Evolutionary conservation across 2,888 invertebrate genomes (phyloP).

Genomic region (Drosophila peninsularis): DNA sequence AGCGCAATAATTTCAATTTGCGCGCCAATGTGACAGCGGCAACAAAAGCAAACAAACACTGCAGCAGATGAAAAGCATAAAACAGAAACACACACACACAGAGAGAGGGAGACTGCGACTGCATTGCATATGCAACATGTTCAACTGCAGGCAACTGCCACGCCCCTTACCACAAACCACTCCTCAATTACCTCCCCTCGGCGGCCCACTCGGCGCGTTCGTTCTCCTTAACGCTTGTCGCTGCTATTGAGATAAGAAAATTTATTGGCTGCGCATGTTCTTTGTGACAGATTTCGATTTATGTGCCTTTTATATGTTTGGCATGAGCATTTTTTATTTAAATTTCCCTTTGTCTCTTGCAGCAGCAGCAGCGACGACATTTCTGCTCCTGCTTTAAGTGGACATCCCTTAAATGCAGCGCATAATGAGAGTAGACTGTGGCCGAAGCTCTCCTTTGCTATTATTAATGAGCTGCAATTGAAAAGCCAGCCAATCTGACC

Average conservation of each 20-base stretch:
- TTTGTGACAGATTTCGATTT: slow-evolving; percentile 82
- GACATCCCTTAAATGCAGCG: slow-evolving; percentile 46
- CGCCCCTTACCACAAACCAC: slow-evolving; percentile 31
- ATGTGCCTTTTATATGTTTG: slow-evolving; percentile 74
- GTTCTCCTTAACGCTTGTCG: slow-evolving; percentile 74
- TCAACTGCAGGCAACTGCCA: slow-evolving; percentile 53
- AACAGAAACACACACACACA: slow-evolving; percentile 9
- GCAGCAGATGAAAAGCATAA: slow-evolving; percentile 62
- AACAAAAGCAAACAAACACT: slow-evolving; percentile 56
- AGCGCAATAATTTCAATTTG: slow-evolving; percentile 77
- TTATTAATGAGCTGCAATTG: slow-evolving; percentile 58
- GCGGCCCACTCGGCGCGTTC: slow-evolving; percentile 28
- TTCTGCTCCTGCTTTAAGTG: slow-evolving; percentile 38
- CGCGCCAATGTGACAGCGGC: slow-evolving; percentile 72
- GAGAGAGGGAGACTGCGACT: slow-evolving; percentile 6
- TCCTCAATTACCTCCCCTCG: slow-evolving; percentile 1
- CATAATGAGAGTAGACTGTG: slow-evolving; percentile 34
- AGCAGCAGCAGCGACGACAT: slow-evolving; percentile 9
- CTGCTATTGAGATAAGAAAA: slow-evolving; percentile 82
- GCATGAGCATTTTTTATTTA: slow-evolving; percentile 60
- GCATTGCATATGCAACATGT: slow-evolving; percentile 76
- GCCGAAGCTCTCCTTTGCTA: slow-evolving; percentile 23
- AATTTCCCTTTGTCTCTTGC: slow-evolving; percentile 54
- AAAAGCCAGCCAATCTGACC: slow-evolving; percentile 35
- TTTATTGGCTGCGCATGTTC: slow-evolving; percentile 80